Evolutionary conservation across 2,888 invertebrate species (phyloP), one percentile per base, ranked within the genome.

Genomic region (Chymomyza amoena): DNA sequence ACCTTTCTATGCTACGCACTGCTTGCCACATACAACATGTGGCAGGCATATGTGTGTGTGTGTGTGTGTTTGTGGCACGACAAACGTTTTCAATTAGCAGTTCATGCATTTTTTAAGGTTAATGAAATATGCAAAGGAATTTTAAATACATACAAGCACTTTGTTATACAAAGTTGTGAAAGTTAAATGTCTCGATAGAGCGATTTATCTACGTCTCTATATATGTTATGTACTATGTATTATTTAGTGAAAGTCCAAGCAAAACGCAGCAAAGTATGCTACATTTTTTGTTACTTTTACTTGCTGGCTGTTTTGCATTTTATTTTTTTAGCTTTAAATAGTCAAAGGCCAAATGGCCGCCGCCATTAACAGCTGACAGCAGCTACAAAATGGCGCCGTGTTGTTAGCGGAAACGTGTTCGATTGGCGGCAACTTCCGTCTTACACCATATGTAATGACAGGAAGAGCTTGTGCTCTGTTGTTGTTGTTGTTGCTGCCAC

Each of bases 341-440:
- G 61, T 63, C 69, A 70, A 73, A 75, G 62, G 62, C 69, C 62
- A 64, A 72, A 69, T 70, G 64, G 68, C 66, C 64, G 68, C 66
- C 64, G 32, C 0, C 32, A 32, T 32, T 32, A 32, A 32, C 32
- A 32, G 67, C 70, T 52, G 69, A 32, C 63, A 56, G 68, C 45
- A 66, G 61, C 39, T 13, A 45, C 39, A 45, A 45, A 45, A 45
- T 45, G 39, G 39, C 39, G 13, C 13, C 60, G 16, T 66, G 64
- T 64, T 72, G 70, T 72, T 71, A 82, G 84, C 90, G 90, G 91
- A 91, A 90, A 87, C 84, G 87, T 80, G 89, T 87, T 88, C 90
- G 90, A 91, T 91, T 91, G 91, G 89, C 90, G 87, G 89, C 89
- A 90, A 90, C 90, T 91, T 91, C 91, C 91, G 91, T 50, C 89